Evolutionary conservation across 2,797 vertebrate genomes (phyloP), one percentile per base, ranked within the genome.

Genomic region (Typhlichthys subterraneus): DNA sequence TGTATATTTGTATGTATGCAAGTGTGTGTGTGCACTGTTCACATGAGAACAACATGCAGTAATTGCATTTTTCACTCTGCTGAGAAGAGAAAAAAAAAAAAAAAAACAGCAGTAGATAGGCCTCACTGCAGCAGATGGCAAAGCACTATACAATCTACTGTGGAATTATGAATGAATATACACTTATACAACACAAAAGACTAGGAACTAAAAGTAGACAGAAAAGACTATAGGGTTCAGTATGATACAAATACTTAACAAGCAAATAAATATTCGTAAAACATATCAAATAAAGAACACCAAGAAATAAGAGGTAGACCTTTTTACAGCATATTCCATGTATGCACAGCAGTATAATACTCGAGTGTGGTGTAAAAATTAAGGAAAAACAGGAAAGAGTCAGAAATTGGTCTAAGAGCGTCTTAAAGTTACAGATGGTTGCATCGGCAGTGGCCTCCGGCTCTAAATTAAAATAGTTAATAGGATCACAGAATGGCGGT

Each of bases 101-200:
- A 12, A 14, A 19, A n/a, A 42, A 13, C 51, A 53, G 50, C 54
- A 64, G 17, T 73, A 15, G n/a, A 59, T 71, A 38, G 11, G 52
- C 68, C 46, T 73, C 33, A 57, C 3, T 57, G 50, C 42, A 53
- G 33, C 69, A 63, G 55, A 62, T 58, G 65, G 61, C 60, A 69
- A 12, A 2, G 19, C 47, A 51, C 19, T 52, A 31, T 14, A 64
- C 38, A 73, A 75, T 63, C 52, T 45, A 19, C 46, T 63, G 52
- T 64, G 57, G 73, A 72, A 70, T 82, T 85, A 76, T 51, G 23
- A 74, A 73, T 65, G 73, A 54, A 76, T 69, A 72, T 72, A 77
- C 48, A 69, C 50, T 69, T 45, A 62, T 69, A 65, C 59, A 75
- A 57, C 65, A 61, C 15, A 29, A 53, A 19, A 58, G 57, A 65